Evolutionary conservation across 2,797 vertebrate genomes (phyloP), one percentile per base, ranked within the genome.

Genomic region (Paguma larvata): DNA sequence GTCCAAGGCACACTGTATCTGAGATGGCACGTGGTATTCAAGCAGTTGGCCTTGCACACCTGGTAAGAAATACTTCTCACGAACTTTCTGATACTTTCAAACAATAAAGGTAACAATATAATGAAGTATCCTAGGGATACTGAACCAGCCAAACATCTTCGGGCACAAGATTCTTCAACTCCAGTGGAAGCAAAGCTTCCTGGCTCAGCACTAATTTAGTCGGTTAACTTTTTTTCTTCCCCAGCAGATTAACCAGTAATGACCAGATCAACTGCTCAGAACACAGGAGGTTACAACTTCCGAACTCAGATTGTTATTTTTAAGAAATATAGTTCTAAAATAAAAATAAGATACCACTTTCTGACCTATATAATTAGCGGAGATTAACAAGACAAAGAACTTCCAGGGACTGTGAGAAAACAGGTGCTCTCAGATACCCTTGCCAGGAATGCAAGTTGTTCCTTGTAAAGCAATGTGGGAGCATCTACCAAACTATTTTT

Each of bases 301-400:
- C 90, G 92, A 73, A 73, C 12, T 73, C 75, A n/a, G 62, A 14
- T 73, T 48, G 44, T 48, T 73, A 44, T 73, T 73, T 73, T 44
- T 41, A 23, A 59, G 56, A 59, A 23, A 21, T 10, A 59, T 8
- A 59, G 56, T 23, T 59, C 56, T 7, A 84, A 93, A 88, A 82
- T 88, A 85, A 85, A 95, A 93, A 46, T 67, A 59, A 95, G 68
- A 53, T 38, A 78, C 30, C 2, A 87, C 32, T 83, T 90, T 72
- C 78, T 75, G 68, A 86, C 15, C 51, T 48, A 88, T 23, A 41
- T 3, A 84, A 92, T 68, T 15, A 78, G 65, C 48, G 68, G 95
- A 97, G 96, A 23, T 72, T 63, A 95, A 59, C 27, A 93, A 38
- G 18, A n/a, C 25, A 68, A 3, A 73, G 92, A 88, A 85, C 15